Evolutionary conservation across 2,113 vertebrate genomes (phyloP).

Genomic region (Paracanthobrama guichenoti): DNA sequence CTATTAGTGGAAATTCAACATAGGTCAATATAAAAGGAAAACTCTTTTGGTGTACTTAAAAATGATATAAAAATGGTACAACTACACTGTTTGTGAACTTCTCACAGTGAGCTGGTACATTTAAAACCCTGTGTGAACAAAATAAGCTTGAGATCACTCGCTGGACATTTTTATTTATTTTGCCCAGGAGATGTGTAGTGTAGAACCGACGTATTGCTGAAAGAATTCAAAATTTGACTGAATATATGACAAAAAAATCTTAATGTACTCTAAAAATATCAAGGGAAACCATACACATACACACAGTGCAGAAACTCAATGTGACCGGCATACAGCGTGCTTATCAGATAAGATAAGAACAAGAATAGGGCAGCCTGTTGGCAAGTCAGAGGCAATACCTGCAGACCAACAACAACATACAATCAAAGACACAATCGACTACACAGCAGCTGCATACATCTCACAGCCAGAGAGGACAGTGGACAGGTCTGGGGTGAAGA

Average conservation of each 20-base stretch:
- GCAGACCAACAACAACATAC: slow-evolving; percentile 19
- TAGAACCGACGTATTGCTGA: slow-evolving; percentile 33
- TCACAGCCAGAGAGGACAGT: background rate
- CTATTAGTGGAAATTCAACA: background rate
- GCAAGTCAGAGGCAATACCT: slow-evolving; percentile 3
- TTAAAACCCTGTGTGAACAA: slow-evolving; percentile 25
- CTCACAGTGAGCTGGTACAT: background rate
- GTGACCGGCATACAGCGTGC: background rate
- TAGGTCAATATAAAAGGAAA: slow-evolving; percentile 51
- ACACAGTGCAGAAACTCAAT: background rate
- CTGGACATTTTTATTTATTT: background rate
- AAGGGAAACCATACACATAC: background rate
- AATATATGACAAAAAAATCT: slow-evolving; percentile 30
- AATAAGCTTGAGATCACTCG: slow-evolving; percentile 7
- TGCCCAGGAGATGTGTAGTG: background rate
- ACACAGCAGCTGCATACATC: background rate
- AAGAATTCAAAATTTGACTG: slow-evolving; percentile 33
- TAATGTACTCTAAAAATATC: background rate
- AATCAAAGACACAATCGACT: slow-evolving; percentile 4
- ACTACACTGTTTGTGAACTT: background rate
- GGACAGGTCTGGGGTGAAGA: background rate
- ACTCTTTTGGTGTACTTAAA: background rate
- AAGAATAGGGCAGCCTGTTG: background rate
- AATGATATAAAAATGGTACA: slow-evolving; percentile 19
- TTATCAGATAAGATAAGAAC: slow-evolving; percentile 5